Percentiles rank a stretch among this genome's conserved stretches.
Evolutionary conservation across 2,888 invertebrate species (phyloP).

Genomic region (Macroteleia sp.): DNA sequence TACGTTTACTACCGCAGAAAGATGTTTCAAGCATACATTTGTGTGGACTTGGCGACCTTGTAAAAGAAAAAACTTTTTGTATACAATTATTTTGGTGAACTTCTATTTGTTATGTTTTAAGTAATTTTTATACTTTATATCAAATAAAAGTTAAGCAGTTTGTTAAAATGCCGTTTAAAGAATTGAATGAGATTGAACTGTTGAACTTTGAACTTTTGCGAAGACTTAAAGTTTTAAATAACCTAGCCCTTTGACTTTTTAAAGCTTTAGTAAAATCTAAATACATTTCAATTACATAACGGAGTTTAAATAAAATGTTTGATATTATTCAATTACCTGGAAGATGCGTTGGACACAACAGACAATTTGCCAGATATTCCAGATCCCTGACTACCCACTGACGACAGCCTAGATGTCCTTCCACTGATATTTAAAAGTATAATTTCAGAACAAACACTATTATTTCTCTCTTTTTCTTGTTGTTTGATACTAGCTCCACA

Average conservation of each 20-base stretch:
- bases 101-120: too few relatives aligned
- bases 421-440: conserved; percentile 89
- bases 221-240: too few relatives aligned
- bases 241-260: too few relatives aligned
- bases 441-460: conserved; percentile 91
- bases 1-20: conserved; percentile 93
- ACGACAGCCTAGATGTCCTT: conserved; percentile 91
- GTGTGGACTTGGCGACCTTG: conserved; percentile 93
- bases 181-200: too few relatives aligned
- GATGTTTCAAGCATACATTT: conserved; percentile 95
- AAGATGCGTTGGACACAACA: conserved; percentile 79
- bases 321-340: conserved; percentile 80
- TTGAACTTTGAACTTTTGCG: too few relatives aligned
- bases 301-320: too few relatives aligned
- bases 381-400: conserved; percentile 92
- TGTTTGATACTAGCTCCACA: conserved; percentile 82
- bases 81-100: too few relatives aligned
- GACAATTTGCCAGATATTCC: conserved; percentile 85
- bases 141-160: too few relatives aligned
- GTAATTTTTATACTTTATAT: too few relatives aligned
- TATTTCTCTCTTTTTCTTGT: conserved; percentile 88
- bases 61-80: neutral
- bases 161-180: too few relatives aligned
- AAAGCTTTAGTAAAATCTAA: too few relatives aligned
- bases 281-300: too few relatives aligned